Evolutionary conservation across 1,140 invertebrate genomes (phyloP), one percentile per base, ranked within the genome.

Genomic region (Heliconius eleuchia): DNA sequence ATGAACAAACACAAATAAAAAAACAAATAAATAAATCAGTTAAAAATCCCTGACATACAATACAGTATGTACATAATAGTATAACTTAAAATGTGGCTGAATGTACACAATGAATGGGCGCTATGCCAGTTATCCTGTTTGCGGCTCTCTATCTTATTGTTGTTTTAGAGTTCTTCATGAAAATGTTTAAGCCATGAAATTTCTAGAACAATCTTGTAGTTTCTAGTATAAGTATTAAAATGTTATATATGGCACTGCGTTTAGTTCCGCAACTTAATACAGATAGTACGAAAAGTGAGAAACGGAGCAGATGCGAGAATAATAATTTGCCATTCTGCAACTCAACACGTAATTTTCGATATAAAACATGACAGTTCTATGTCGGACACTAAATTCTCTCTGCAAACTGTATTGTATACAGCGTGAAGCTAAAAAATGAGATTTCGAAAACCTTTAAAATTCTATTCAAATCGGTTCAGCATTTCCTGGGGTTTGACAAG

Each of bases 101-200:
- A n/a, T 76, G 74, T 76, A 66, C 74, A 30, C 74, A 23, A 57
- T 76, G 74, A 76, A 66, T 76, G 74, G 74, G 74, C 74, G 74
- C 13, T 42, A 76, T 76, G 74, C 74, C 74, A 76, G 74, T 60
- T 42, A 39, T 76, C 60, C 60, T 66, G 74, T 76, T 60, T 66
- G 74, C 34, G 74, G 74, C 37, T 39, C 34, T 37, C 55, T 66
- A 76, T 76, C 74, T 76, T 76, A 66, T 66, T 76, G 74, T 76
- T 76, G 74, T 42, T 76, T 76, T 46, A 76, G 74, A 66, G 73
- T 34, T 27, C 55, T 30, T 42, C 74, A 46, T 76, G 39, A n/a
- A 74, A 74, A 74, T 76, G 39, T 66, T 42, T 66, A 39, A 76
- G 66, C 55, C 34, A 27, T 42, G 23, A 76, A 19, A 42, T 76